Percentiles rank a stretch among this genome's conserved stretches.
These are phyloP conservation scores for Idris sp. DNA, from an alignment of 1,140 invertebrate genomes.

Conservation along the genomic window DNA sequence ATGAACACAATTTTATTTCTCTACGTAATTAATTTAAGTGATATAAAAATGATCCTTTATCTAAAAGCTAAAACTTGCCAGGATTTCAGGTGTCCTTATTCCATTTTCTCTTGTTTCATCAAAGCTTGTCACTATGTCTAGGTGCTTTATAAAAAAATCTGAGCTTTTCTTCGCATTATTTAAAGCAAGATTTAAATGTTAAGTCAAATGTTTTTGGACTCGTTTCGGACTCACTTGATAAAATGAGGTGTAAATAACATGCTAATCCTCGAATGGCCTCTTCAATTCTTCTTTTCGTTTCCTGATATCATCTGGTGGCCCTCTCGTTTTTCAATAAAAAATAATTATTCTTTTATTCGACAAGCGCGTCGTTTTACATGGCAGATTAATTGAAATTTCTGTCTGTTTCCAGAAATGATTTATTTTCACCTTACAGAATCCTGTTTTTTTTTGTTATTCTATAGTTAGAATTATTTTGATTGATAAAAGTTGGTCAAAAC, in stretches of 20 bases:
- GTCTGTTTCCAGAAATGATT: constrained; percentile 26
- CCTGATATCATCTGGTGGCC: constrained; percentile 23
- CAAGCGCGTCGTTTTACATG: constrained; percentile 45
- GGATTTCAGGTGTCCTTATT: too few species aligned
- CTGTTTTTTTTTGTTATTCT: constrained; percentile 33
- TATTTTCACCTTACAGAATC: constrained; percentile 48
- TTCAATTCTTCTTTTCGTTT: constrained; percentile 58
- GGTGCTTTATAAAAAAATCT: too few species aligned
- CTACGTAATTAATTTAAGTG: too few species aligned
- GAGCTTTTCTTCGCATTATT: constrained; percentile 68
- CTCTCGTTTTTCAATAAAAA: constrained; percentile 31
- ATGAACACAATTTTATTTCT: too few species aligned
- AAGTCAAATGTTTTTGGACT: constrained; percentile 69
- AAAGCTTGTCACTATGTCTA: too few species aligned
- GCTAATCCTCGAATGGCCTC: constrained; percentile 68
- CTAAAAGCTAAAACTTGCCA: too few species aligned
- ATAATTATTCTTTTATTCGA: constrained; percentile 50
- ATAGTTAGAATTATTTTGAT: constrained; percentile 22
- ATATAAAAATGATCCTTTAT: too few species aligned
- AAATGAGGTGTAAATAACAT: constrained; percentile 73
- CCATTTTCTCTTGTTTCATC: too few species aligned
- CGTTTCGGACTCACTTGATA: constrained; percentile 65
- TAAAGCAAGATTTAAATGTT: constrained; percentile 75
- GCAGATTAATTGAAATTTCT: constrained; percentile 50
- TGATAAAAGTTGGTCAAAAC: background rate